Evolutionary conservation across 92 coral and sea anemone species (phyloP).

Genomic region (Phenganax subtilis): DNA sequence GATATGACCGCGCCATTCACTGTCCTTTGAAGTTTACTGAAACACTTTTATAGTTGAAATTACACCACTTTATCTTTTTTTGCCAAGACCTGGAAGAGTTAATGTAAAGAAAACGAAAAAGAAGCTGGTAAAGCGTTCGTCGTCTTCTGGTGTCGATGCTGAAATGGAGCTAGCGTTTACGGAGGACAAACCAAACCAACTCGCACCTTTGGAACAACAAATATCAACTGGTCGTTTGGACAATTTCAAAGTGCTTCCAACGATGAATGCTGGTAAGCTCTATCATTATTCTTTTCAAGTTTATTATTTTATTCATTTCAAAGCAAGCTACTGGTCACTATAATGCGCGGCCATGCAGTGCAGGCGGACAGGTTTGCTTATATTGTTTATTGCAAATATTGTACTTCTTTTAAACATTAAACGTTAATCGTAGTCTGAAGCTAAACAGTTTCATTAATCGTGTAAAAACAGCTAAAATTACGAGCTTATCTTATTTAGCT

Average conservation of each 20-base stretch:
- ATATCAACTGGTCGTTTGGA: not conserved
- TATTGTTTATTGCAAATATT: too few relatives aligned
- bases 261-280: not conserved
- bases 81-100: not conserved
- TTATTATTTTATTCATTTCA: too few relatives aligned
- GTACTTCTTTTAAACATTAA: too few relatives aligned
- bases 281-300: too few relatives aligned
- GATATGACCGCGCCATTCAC: too few relatives aligned
- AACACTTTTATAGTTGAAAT: not conserved
- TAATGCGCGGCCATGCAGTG: too few relatives aligned
- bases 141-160: not conserved
- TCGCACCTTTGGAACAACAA: conserved; percentile 1
- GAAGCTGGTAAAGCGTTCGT: not conserved
- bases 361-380: too few relatives aligned
- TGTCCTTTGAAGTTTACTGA: not conserved
- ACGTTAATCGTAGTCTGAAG: too few relatives aligned
- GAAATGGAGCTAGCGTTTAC: not conserved
- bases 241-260: not conserved
- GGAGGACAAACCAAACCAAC: conserved; percentile 2
- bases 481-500: not conserved
- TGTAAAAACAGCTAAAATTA: too few relatives aligned
- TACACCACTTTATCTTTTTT: not conserved
- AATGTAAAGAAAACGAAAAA: not conserved
- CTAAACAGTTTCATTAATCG: too few relatives aligned
- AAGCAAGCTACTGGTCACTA: too few relatives aligned